Evolutionary conservation across 92 coral and sea anemone species (phyloP).

Genomic region (Epizoanthus scotinus): DNA sequence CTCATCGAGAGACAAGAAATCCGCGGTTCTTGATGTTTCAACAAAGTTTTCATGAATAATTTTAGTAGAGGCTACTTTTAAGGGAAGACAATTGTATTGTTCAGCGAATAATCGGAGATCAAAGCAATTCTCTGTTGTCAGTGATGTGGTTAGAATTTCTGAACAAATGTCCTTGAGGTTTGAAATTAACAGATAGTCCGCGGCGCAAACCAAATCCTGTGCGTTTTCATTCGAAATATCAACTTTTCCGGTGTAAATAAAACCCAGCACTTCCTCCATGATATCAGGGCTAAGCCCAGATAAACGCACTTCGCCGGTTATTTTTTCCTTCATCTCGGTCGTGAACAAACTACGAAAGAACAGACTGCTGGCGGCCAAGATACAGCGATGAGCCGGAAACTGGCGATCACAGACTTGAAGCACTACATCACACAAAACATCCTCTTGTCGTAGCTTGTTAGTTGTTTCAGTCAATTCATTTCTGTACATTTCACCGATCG

Average conservation of each 20-base stretch:
- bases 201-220: slow-evolving; percentile 70
- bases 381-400: slow-evolving; percentile 72
- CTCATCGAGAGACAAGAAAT: slow-evolving; percentile 63
- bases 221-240: slow-evolving; percentile 66
- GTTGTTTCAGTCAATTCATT: slow-evolving; percentile 45
- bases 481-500: slow-evolving; percentile 37
- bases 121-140: slow-evolving; percentile 77
- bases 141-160: slow-evolving; percentile 61
- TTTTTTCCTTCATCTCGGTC: slow-evolving; percentile 77
- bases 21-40: slow-evolving; percentile 73
- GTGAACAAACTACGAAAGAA: slow-evolving; percentile 81
- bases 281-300: slow-evolving; percentile 60
- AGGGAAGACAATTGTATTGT: slow-evolving; percentile 68
- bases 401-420: slow-evolving; percentile 58
- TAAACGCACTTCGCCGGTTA: slow-evolving; percentile 59
- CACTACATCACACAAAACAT: slow-evolving; percentile 78
- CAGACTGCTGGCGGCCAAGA: slow-evolving; percentile 81
- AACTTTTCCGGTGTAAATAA: slow-evolving; percentile 80
- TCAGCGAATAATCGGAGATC: slow-evolving; percentile 80
- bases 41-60: slow-evolving; percentile 74
- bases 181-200: slow-evolving; percentile 79
- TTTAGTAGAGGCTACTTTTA: slow-evolving; percentile 60
- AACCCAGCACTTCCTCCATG: slow-evolving; percentile 67
- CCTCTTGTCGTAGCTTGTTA: slow-evolving; percentile 65
- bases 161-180: slow-evolving; percentile 76